phyloP scores from a whole-genome alignment of 2,113 vertebrate genomes.

The Australoheros scitulus region DNA sequence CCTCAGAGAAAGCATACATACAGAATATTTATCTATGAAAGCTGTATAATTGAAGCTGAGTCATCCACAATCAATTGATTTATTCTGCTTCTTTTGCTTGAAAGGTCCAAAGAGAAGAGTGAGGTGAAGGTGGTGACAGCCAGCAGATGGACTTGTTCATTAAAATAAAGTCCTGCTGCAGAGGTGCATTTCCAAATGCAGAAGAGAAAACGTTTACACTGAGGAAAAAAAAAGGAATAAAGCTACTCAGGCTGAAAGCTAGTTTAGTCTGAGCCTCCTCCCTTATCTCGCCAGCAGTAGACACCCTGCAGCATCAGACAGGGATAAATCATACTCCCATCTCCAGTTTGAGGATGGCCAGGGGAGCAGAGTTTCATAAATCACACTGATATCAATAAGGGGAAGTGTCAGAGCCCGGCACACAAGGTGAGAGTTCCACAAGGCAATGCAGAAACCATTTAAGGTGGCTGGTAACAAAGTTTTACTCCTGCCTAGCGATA shows the following conservation, averaged over 20 bases:
- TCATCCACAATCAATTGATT: slow-evolving; percentile 32
- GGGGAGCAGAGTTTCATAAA: slow-evolving; percentile 67
- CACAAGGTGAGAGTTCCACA: slow-evolving; percentile 54
- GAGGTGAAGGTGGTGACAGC: not conserved
- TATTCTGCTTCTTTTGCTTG: slow-evolving; percentile 1
- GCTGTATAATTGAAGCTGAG: slow-evolving; percentile 24
- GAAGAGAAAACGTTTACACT: slow-evolving; percentile 1
- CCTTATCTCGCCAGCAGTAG: slow-evolving; percentile 32
- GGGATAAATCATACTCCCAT: slow-evolving; percentile 69
- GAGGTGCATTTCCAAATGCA: slow-evolving; percentile 3
- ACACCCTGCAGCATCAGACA: slow-evolving; percentile 45
- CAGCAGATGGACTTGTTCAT: slow-evolving; percentile 37
- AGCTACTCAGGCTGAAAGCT: slow-evolving; percentile 12
- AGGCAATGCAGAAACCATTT: slow-evolving; percentile 66
- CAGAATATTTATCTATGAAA: slow-evolving; percentile 23
- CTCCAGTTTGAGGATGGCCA: slow-evolving; percentile 62
- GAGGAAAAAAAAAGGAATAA: not conserved
- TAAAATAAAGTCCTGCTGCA: slow-evolving; percentile 35
- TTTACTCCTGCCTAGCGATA: slow-evolving; percentile 46
- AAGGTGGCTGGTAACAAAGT: slow-evolving; percentile 67
- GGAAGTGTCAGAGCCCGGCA: slow-evolving; percentile 65
- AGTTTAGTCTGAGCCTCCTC: slow-evolving; percentile 22
- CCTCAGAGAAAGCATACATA: slow-evolving; percentile 12
- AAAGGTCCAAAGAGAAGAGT: not conserved
- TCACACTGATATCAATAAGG: slow-evolving; percentile 77